Conservation (phyloP, 2,113 vertebrate species). For the Aplodontia rufa region DNA sequence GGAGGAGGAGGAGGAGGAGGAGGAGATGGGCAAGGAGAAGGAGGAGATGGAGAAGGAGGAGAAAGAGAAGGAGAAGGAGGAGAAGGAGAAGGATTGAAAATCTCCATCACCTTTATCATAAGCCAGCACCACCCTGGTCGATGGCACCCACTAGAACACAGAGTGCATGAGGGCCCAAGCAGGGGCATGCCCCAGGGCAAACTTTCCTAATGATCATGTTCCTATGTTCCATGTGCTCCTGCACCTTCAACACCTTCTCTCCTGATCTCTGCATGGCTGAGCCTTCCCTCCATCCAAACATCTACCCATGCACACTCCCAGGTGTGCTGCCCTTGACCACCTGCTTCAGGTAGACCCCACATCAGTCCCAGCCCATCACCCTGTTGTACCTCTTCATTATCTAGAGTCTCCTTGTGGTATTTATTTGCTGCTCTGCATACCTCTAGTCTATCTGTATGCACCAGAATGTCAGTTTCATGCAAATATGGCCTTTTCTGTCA, state of each 20-base stretch:
- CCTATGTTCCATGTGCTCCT: accelerated
- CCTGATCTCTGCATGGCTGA: not conserved
- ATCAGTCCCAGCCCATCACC: no score
- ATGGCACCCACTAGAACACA: not conserved
- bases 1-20: no score
- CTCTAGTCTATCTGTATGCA: not conserved
- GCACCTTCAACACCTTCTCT: not conserved
- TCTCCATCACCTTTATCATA: not conserved
- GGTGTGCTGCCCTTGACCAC: not conserved
- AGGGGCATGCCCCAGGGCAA: no score
- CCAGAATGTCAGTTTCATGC: not conserved
- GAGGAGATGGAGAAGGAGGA: no score
- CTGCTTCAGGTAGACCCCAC: not conserved
- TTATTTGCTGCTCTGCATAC: not conserved
- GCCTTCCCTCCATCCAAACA: not conserved
- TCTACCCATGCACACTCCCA: not conserved
- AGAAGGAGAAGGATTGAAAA: no score
- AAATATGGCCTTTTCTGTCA: not conserved
- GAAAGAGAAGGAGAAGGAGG: no score
- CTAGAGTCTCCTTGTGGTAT: not conserved
- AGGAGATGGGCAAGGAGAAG: no score
- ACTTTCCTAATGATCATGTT: not conserved
- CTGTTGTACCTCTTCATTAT: no score
- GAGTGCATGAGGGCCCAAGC: not conserved
- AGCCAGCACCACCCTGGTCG: not conserved